These are phyloP conservation scores for Gryon sp. DNA, from an alignment of 1,140 invertebrate genomes.

Conservation along the genomic window DNA sequence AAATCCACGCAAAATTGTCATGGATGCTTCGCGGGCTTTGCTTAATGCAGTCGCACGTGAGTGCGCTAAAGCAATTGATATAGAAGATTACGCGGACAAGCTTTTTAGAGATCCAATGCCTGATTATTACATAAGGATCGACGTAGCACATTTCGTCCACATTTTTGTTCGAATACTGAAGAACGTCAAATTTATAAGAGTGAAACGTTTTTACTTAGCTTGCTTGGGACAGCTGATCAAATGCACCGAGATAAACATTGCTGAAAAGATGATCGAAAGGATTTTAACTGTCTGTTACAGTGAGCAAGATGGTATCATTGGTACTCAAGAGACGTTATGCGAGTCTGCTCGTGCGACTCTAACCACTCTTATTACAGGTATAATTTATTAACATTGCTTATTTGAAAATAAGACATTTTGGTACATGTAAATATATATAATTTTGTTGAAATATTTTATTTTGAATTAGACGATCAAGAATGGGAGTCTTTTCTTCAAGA, in stretches of 20 bases:
- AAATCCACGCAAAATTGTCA: background rate
- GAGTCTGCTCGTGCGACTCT: background rate
- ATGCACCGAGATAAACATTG: too few species aligned
- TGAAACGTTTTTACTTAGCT: background rate
- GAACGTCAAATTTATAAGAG: background rate
- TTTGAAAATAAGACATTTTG: too few species aligned
- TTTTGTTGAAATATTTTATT: background rate
- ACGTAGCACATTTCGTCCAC: background rate
- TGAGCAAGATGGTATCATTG: background rate
- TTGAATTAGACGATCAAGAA: too few species aligned
- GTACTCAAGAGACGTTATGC: background rate
- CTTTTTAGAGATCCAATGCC: background rate
- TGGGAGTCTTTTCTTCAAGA: too few species aligned
- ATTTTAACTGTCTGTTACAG: conserved; percentile 2
- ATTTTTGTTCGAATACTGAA: background rate
- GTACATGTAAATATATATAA: too few species aligned
- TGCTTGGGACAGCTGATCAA: background rate
- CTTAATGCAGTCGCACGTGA: background rate
- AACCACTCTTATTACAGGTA: background rate
- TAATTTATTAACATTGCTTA: too few species aligned
- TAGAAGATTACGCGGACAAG: too few species aligned
- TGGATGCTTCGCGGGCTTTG: background rate
- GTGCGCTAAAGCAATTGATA: background rate
- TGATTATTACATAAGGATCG: background rate
- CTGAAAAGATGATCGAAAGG: too few species aligned